Evolutionary conservation across 1,140 invertebrate species (phyloP).

Genomic region (Proctacanthus coquilletti): DNA sequence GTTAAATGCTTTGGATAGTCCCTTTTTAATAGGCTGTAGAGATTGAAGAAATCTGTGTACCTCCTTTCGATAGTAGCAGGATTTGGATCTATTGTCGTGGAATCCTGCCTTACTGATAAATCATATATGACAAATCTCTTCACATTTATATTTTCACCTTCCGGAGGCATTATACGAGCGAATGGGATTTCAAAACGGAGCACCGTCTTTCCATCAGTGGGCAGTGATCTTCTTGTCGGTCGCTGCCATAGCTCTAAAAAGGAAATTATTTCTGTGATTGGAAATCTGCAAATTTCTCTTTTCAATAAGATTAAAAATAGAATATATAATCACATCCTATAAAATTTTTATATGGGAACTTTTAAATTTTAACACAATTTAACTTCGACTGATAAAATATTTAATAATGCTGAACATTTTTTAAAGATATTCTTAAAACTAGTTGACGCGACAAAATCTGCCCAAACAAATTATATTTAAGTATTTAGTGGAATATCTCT

Average conservation of each 20-base stretch:
- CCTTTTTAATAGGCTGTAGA: slow-evolving; percentile 46
- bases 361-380: slow-evolving; percentile 2
- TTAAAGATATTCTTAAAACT: not conserved
- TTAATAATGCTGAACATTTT: not conserved
- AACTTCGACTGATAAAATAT: not conserved
- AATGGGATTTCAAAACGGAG: slow-evolving; percentile 33
- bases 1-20: slow-evolving; percentile 40
- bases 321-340: not conserved
- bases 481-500: no score
- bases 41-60: slow-evolving; percentile 58
- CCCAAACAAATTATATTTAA: no score
- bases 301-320: not conserved
- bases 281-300: not conserved
- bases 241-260: slow-evolving; percentile 20
- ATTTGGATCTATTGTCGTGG: slow-evolving; percentile 33
- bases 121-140: slow-evolving; percentile 49
- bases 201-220: slow-evolving; percentile 15
- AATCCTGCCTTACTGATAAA: slow-evolving; percentile 38
- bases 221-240: slow-evolving; percentile 9
- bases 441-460: no score
- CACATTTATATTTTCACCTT: slow-evolving; percentile 32
- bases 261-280: not conserved
- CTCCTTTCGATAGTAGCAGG: slow-evolving; percentile 50
- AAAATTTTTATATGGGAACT: not conserved
- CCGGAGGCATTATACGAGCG: slow-evolving; percentile 29